Base-by-base conservation (phyloP, 2,888 invertebrate genomes). In the Platynereis dumerilii region DNA sequence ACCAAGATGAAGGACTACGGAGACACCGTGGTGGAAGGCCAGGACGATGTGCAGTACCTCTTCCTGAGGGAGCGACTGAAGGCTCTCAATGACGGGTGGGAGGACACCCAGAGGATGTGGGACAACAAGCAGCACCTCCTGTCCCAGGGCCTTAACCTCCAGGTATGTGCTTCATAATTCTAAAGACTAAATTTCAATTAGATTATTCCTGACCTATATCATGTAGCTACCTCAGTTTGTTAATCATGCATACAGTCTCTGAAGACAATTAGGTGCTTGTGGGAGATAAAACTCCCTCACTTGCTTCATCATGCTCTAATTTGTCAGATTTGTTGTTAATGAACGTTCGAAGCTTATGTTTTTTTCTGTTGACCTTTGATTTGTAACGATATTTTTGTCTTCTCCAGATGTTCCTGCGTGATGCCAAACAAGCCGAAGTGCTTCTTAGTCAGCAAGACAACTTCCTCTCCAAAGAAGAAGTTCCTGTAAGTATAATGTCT, bases 1-100 rank as follows among this genome's bases (percentile, higher is more conserved):
- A 92, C 92, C 78, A 93, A 94, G 88, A 99, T 99, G 96, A 98
- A 99, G 93, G 96, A 97, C 81, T 99, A 98, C 81, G 99, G 99
- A 52, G 96, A 76, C 64, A 79, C 80, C 66, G 80, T 83, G 29
- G 82, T 83, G 17, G 95, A 73, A 90, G 83, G 82, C 60, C 94
- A 84, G 91, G 71, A 74, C 15, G 99, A 99, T 87, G 96, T 98
- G 53, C 99, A 99, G 85, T 99, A 99, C 87, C 98, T 99, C 98
- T 99, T 99, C 92, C 87, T 99, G 78, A 90, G 98, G 69, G 97
- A 98, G 86, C 90, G 99, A 55, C 88, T 99, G 74, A 97, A 96
- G 88, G 99, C 98, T 0, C 87, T 99, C 62, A 94, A 97, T 85
- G 96, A 97, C 86, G 99, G 99, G 66, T 99, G 99, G 99, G 94